These are phyloP conservation scores for Syngnathoides biaculeatus DNA, from an alignment of 2,113 vertebrate genomes.

Conservation along the genomic window DNA sequence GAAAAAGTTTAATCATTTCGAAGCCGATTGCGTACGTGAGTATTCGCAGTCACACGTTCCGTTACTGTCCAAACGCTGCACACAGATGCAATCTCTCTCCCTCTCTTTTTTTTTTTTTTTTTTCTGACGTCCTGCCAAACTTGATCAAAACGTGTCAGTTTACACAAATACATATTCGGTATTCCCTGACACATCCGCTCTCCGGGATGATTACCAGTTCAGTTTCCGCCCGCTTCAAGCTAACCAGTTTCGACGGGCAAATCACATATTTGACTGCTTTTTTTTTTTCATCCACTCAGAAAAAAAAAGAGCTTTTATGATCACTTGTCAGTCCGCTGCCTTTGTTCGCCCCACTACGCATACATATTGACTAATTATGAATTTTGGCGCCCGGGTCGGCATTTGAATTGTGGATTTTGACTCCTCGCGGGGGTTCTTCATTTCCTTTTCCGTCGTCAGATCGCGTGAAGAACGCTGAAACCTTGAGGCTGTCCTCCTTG, in stretches of 20 bases:
- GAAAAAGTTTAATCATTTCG: no score
- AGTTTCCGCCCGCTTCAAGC: background rate
- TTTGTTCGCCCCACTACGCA: background rate
- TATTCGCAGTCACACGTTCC: background rate
- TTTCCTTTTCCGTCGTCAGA: constrained; percentile 1
- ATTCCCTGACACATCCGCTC: background rate
- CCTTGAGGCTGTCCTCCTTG: background rate
- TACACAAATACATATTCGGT: background rate
- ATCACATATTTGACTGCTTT: background rate
- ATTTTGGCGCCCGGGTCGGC: background rate
- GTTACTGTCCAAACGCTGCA: no score
- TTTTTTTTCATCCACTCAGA: background rate
- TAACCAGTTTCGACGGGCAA: background rate
- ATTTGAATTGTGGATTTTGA: background rate
- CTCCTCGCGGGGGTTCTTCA: background rate
- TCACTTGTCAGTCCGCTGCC: background rate
- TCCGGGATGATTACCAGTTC: background rate
- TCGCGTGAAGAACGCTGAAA: constrained; percentile 6
- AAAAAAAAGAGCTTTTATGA: no score
- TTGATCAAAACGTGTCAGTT: background rate
- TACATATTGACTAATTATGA: constrained; percentile 4
- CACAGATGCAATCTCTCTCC: background rate
- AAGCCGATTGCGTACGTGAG: no score
- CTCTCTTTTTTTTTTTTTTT: no score
- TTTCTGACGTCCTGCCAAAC: background rate